These are phyloP conservation scores for Myripristis jacobus DNA, from an alignment of 2,797 vertebrate species.

Conservation along the genomic window DNA sequence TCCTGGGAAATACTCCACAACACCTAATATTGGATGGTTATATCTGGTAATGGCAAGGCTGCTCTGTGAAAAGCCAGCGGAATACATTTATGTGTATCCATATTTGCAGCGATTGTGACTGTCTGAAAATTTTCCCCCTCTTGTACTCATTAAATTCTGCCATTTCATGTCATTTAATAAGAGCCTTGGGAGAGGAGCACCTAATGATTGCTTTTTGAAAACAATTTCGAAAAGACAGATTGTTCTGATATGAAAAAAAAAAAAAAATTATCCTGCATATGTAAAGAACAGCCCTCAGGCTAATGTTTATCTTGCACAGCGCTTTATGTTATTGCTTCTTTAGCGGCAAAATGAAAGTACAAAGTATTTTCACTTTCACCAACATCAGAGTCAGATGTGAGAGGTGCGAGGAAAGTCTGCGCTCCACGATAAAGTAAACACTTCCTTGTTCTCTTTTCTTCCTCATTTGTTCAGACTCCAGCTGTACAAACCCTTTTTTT, in stretches of 20 bases:
- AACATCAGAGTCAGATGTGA: slow-evolving; percentile 35
- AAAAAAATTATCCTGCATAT: slow-evolving; percentile 32
- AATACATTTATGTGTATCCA: neutral
- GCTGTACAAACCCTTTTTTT: slow-evolving; percentile 5
- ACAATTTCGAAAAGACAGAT: slow-evolving; percentile 53
- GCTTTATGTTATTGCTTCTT: slow-evolving; percentile 23
- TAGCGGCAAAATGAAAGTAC: slow-evolving; percentile 20
- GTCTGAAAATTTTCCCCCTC: slow-evolving; percentile 8
- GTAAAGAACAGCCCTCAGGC: slow-evolving; percentile 44
- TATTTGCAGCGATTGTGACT: slow-evolving; percentile 23
- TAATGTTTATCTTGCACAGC: slow-evolving; percentile 32
- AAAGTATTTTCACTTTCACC: slow-evolving; percentile 26
- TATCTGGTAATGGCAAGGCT: neutral
- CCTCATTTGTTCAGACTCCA: slow-evolving; percentile 31
- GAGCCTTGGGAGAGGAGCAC: slow-evolving; percentile 39
- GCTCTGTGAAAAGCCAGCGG: neutral
- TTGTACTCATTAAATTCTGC: slow-evolving; percentile 38
- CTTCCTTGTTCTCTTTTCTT: slow-evolving; percentile 49
- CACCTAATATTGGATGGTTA: too few relatives aligned
- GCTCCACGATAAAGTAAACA: slow-evolving; percentile 38
- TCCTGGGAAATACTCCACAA: neutral
- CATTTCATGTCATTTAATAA: slow-evolving; percentile 56
- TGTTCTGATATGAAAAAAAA: slow-evolving; percentile 30
- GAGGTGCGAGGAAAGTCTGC: slow-evolving; percentile 29
- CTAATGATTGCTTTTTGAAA: slow-evolving; percentile 48